Conservation (phyloP, 1,140 invertebrate species). For the Drosophila cardini region DNA sequence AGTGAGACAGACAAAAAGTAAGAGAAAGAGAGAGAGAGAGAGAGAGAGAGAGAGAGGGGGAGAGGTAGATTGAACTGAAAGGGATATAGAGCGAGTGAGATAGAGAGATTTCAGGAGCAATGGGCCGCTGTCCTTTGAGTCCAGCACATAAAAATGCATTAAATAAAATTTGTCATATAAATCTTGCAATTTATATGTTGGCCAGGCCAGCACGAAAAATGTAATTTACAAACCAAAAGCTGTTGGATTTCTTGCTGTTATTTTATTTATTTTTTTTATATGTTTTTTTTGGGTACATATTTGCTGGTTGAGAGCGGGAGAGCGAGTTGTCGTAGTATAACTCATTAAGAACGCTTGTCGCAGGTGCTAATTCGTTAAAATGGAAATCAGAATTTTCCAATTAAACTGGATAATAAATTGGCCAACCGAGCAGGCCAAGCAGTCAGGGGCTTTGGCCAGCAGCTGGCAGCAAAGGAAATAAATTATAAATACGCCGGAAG, state of each 20-base stretch:
- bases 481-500: conserved; percentile 83
- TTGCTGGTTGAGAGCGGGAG: conserved; percentile 17
- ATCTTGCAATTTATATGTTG: conserved; percentile 82
- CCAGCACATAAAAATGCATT: conserved; percentile 78
- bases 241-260: conserved; percentile 40
- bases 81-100: conserved; percentile 1
- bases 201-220: conserved; percentile 63
- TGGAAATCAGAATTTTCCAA: conserved; percentile 84
- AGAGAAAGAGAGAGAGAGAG: background rate
- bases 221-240: conserved; percentile 77
- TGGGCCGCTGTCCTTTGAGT: conserved; percentile 39
- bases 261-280: background rate
- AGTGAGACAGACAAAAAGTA: background rate
- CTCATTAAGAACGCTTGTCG: conserved; percentile 81
- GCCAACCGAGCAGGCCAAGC: conserved; percentile 42
- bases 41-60: background rate
- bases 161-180: conserved; percentile 84
- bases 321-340: conserved; percentile 73
- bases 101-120: conserved; percentile 3
- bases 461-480: conserved; percentile 76
- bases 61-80: no score
- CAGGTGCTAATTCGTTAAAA: conserved; percentile 83
- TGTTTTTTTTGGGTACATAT: conserved; percentile 27
- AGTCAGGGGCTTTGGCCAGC: conserved; percentile 53
- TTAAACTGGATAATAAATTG: conserved; percentile 84